These are phyloP conservation scores for Odontomyia ornata DNA, from an alignment of 2,888 invertebrate genomes.

Conservation along the genomic window DNA sequence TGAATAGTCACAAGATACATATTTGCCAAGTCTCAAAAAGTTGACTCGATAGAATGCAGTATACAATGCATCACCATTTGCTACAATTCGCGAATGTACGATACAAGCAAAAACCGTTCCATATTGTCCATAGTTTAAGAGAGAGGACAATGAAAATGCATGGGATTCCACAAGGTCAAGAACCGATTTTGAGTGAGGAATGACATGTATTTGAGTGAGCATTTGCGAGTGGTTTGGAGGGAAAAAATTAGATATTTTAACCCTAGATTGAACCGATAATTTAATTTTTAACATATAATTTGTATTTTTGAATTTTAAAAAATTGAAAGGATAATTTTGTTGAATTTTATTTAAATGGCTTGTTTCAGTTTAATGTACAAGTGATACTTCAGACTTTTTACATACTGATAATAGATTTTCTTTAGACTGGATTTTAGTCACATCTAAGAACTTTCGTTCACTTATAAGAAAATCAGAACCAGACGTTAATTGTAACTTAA, in stretches of 20 bases:
- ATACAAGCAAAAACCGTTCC: not conserved
- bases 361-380: too few species aligned
- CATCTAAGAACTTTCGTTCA: too few species aligned
- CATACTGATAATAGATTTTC: too few species aligned
- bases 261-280: not conserved
- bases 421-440: too few species aligned
- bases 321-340: too few species aligned
- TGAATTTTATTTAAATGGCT: too few species aligned
- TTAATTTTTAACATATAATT: too few species aligned
- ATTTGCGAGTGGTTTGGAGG: not conserved
- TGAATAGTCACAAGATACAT: conserved; percentile 14
- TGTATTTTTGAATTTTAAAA: too few species aligned
- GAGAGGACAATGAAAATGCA: not conserved
- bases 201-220: not conserved
- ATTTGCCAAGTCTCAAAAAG: not conserved
- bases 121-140: conserved; percentile 3
- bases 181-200: not conserved
- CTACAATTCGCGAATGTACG: not conserved
- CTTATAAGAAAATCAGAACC: too few species aligned
- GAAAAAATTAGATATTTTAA: not conserved
- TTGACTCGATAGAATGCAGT: not conserved
- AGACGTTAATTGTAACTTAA: too few species aligned
- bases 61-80: conserved; percentile 7
- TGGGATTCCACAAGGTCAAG: conserved; percentile 7
- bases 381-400: too few species aligned